Conservation (phyloP, 2,888 invertebrate genomes). For the Lepidocyrtinus sp. region DNA sequence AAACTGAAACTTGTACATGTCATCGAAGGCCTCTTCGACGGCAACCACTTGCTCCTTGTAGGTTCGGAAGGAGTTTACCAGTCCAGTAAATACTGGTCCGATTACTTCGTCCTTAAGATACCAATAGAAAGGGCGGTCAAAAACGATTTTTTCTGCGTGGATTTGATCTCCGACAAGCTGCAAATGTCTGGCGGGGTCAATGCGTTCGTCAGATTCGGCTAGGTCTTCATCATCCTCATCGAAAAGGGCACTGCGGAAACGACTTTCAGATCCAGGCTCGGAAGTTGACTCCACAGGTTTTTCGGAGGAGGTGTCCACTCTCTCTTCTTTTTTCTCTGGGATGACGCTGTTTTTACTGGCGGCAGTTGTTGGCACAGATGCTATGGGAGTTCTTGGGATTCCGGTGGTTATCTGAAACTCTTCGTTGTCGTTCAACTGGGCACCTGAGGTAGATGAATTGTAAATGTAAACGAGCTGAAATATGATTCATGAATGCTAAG, state of each 20-base stretch:
- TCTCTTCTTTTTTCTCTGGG: slow-evolving; percentile 16
- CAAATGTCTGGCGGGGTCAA: slow-evolving; percentile 41
- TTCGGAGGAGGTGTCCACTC: too few species aligned
- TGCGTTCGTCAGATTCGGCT: slow-evolving; percentile 37
- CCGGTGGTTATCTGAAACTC: slow-evolving; percentile 56
- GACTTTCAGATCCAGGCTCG: not conserved
- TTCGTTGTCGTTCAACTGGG: slow-evolving; percentile 58
- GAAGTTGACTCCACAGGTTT: not conserved
- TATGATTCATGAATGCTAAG: not conserved
- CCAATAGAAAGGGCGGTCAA: slow-evolving; percentile 66
- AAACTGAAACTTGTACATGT: slow-evolving; percentile 64
- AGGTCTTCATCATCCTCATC: slow-evolving; percentile 27
- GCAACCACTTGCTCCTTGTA: slow-evolving; percentile 59
- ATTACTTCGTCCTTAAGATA: slow-evolving; percentile 64
- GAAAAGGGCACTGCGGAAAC: slow-evolving; percentile 26
- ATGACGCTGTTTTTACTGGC: slow-evolving; percentile 4
- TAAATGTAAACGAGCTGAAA: not conserved
- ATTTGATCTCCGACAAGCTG: slow-evolving; percentile 50
- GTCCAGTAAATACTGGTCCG: slow-evolving; percentile 66
- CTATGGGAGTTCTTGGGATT: not conserved
- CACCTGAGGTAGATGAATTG: slow-evolving; percentile 51
- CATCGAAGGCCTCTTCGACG: slow-evolving; percentile 63
- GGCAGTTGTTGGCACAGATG: not conserved
- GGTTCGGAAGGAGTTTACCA: slow-evolving; percentile 63
- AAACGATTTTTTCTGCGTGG: slow-evolving; percentile 56